phyloP scores from a whole-genome alignment of 2,113 vertebrate genomes.

The Meleagris gallopavo region DNA sequence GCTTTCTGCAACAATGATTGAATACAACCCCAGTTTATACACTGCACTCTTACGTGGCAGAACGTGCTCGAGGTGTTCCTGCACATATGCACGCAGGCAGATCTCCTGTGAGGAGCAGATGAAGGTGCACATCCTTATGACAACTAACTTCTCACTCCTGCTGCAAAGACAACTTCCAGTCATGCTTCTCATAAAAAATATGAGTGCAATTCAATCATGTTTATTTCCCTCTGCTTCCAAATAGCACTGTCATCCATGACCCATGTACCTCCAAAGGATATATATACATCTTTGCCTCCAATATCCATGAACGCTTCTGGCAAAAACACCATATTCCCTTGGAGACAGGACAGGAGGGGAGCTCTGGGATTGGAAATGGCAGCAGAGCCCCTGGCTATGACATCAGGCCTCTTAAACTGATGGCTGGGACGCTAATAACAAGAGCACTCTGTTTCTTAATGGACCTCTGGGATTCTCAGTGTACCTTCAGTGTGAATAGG shows the following conservation, averaged over 20 bases:
- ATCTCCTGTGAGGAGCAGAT: not conserved
- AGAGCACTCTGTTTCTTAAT: not conserved
- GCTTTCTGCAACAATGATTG: rapidly evolving
- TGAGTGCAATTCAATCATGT: not conserved
- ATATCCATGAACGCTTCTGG: not conserved
- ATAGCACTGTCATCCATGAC: not conserved
- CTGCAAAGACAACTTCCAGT: not conserved
- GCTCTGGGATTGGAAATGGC: not conserved
- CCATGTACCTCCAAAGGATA: not conserved
- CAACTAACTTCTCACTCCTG: not conserved
- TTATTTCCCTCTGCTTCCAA: not conserved
- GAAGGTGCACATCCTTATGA: not conserved
- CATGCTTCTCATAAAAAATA: rapidly evolving
- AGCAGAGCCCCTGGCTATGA: not conserved
- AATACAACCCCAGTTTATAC: not conserved
- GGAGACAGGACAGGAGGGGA: not conserved
- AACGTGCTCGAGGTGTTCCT: not conserved
- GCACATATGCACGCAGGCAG: rapidly evolving
- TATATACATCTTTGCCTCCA: rapidly evolving
- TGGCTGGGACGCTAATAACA: not conserved
- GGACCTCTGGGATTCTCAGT: not conserved
- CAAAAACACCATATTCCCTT: rapidly evolving
- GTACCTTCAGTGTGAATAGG: not conserved
- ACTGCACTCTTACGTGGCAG: not conserved
- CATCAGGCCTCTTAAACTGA: not conserved